Conservation (phyloP, 1,140 invertebrate genomes). For the Caenorhabditis latens region DNA sequence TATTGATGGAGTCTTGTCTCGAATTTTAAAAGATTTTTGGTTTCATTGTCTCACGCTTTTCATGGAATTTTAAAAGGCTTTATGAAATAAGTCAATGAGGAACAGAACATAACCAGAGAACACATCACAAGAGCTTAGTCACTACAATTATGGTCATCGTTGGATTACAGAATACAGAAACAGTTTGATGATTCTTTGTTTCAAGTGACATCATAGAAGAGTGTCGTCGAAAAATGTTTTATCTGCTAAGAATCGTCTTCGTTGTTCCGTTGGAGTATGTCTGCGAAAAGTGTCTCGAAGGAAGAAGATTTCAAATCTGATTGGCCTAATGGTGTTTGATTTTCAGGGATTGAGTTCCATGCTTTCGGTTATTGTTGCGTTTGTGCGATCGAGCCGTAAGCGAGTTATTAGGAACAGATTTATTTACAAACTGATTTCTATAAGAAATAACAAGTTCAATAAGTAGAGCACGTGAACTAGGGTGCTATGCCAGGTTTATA, state of each 20-base stretch:
- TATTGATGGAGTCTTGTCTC: background rate
- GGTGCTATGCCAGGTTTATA: too few species aligned
- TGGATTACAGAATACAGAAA: background rate
- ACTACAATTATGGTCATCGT: background rate
- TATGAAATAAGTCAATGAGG: background rate
- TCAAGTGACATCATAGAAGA: background rate
- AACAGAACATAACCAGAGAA: background rate
- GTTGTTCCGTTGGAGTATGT: background rate
- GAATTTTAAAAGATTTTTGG: constrained; percentile 34
- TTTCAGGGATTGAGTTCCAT: too few species aligned
- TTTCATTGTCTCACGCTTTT: constrained; percentile 25
- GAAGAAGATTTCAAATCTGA: background rate
- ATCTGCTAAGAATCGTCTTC: background rate
- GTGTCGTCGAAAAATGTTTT: background rate
- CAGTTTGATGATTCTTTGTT: too few species aligned
- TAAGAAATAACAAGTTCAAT: too few species aligned
- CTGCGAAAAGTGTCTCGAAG: background rate
- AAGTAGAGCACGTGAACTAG: too few species aligned
- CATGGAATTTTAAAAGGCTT: background rate
- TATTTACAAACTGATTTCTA: too few species aligned
- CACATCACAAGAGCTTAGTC: background rate
- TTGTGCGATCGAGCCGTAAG: too few species aligned
- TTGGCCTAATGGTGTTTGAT: background rate
- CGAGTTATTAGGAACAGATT: too few species aligned
- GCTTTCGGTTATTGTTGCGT: too few species aligned